Evolutionary conservation across 2,888 invertebrate genomes (phyloP).

Genomic region (Thereva nobilitata): DNA sequence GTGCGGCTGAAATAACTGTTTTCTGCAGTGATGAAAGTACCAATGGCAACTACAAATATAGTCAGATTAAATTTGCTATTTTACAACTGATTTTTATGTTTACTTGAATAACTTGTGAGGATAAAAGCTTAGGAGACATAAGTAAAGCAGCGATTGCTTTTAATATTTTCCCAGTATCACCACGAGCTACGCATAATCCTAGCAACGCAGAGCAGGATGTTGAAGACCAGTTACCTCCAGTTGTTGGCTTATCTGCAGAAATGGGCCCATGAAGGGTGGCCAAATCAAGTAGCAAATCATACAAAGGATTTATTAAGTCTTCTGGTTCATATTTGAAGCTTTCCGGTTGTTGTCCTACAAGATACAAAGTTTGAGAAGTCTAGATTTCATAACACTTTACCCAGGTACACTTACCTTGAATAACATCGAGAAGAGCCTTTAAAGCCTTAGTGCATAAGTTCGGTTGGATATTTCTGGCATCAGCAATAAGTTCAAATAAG

Average conservation of each 20-base stretch:
- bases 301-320: slow-evolving; percentile 75
- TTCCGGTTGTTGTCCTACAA: slow-evolving; percentile 55
- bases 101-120: slow-evolving; percentile 80
- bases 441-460: slow-evolving; percentile 86
- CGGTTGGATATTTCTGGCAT: slow-evolving; percentile 82
- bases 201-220: slow-evolving; percentile 90
- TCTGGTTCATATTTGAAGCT: slow-evolving; percentile 57
- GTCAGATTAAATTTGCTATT: slow-evolving; percentile 54
- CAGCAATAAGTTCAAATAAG: slow-evolving; percentile 88
- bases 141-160: slow-evolving; percentile 84
- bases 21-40: slow-evolving; percentile 84
- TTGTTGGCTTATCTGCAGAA: slow-evolving; percentile 50
- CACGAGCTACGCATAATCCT: slow-evolving; percentile 88
- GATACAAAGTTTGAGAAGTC: slow-evolving; percentile 15
- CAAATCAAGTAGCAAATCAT: slow-evolving; percentile 81
- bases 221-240: slow-evolving; percentile 74
- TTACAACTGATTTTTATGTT: slow-evolving; percentile 36
- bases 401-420: slow-evolving; percentile 72
- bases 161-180: slow-evolving; percentile 88
- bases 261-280: slow-evolving; percentile 69
- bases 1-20: slow-evolving; percentile 84
- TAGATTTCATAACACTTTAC: not conserved
- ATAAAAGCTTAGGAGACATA: slow-evolving; percentile 79
- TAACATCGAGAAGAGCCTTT: slow-evolving; percentile 82
- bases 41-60: slow-evolving; percentile 65